phyloP scores from a whole-genome alignment of 2,113 vertebrate genomes.

The Pomatostomus ruficeps region DNA sequence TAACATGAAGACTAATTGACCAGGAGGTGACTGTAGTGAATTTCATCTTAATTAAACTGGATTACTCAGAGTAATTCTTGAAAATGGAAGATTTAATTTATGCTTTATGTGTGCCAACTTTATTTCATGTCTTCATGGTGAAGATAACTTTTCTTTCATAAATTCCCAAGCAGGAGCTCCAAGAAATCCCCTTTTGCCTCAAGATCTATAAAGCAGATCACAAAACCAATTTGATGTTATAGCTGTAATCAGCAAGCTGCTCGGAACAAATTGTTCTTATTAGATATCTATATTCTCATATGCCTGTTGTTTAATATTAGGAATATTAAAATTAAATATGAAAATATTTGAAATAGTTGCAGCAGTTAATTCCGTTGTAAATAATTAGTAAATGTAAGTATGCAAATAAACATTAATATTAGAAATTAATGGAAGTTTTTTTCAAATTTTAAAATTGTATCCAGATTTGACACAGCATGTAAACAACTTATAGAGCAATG shows the following conservation, averaged over 20 bases:
- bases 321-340: neutral
- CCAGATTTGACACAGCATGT: neutral
- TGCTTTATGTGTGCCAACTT: slow-evolving; percentile 22
- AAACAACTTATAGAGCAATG: neutral
- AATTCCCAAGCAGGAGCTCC: slow-evolving; percentile 60
- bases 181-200: slow-evolving; percentile 63
- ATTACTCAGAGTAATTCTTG: neutral
- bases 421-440: neutral
- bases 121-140: slow-evolving; percentile 49
- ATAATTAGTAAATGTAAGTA: slow-evolving; percentile 46
- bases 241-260: neutral
- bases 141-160: slow-evolving; percentile 58
- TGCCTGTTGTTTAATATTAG: neutral
- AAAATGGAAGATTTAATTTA: neutral
- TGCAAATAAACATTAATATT: neutral
- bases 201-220: slow-evolving; percentile 66
- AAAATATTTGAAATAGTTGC: neutral
- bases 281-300: neutral
- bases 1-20: neutral
- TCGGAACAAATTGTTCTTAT: slow-evolving; percentile 34
- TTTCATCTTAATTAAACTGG: neutral
- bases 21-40: neutral
- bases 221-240: slow-evolving; percentile 49
- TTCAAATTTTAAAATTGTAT: neutral
- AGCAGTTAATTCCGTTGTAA: slow-evolving; percentile 29